These are phyloP conservation scores for Cranoglanis bouderius DNA, from an alignment of 2,113 vertebrate species.

Conservation along the genomic window DNA sequence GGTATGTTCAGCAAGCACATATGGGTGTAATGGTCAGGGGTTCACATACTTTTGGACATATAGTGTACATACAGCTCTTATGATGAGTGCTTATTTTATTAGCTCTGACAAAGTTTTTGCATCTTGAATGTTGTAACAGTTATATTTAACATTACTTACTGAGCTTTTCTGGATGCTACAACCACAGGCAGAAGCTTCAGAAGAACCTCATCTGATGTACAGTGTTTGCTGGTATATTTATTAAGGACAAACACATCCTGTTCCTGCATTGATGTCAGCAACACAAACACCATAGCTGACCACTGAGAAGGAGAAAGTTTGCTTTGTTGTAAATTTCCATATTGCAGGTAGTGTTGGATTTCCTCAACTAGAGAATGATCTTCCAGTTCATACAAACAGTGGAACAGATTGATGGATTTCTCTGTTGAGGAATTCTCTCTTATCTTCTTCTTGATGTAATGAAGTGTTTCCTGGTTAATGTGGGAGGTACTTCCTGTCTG, in stretches of 20 bases:
- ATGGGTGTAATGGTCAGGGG: too few relatives aligned
- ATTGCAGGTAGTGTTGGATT: slow-evolving; percentile 4
- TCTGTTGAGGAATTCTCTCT: slow-evolving; percentile 4
- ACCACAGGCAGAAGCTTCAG: too few relatives aligned
- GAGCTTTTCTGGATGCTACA: neutral
- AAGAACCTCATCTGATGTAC: too few relatives aligned
- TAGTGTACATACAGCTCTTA: too few relatives aligned
- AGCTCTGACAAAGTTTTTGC: neutral
- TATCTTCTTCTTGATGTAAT: slow-evolving; percentile 6
- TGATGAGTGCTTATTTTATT: neutral
- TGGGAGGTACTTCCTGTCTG: neutral
- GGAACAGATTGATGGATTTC: neutral
- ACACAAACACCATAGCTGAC: neutral
- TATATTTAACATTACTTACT: slow-evolving; percentile 2
- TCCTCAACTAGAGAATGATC: neutral
- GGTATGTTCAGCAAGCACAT: too few relatives aligned
- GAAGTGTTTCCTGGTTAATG: neutral
- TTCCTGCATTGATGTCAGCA: neutral
- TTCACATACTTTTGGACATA: too few relatives aligned
- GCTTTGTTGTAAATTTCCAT: neutral
- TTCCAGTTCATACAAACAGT: neutral
- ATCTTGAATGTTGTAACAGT: neutral
- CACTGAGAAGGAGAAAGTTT: neutral
- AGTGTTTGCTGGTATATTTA: too few relatives aligned
- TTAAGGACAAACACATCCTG: neutral